Evolutionary conservation across 2,888 invertebrate genomes (phyloP).

Genomic region (Melinopterus prodromus): DNA sequence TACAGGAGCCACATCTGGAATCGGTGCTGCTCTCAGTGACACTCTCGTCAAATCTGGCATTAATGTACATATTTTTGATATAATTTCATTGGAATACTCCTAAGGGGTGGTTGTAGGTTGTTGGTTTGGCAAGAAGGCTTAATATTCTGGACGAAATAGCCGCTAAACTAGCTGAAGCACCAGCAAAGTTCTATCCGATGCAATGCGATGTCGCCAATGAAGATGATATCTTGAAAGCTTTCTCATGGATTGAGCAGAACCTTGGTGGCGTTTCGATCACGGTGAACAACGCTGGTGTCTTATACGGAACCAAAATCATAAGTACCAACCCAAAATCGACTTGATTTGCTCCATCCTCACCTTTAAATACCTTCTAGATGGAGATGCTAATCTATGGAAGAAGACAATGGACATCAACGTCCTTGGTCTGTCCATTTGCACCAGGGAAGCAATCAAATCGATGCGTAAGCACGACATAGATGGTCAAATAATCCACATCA

Average conservation of each 20-base stretch:
- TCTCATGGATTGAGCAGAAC: slow-evolving; percentile 43
- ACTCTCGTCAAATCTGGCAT: slow-evolving; percentile 35
- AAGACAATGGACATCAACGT: slow-evolving; percentile 45
- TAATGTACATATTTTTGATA: slow-evolving; percentile 29
- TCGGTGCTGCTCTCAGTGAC: slow-evolving; percentile 33
- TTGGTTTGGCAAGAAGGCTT: slow-evolving; percentile 37
- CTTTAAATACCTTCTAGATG: slow-evolving; percentile 36
- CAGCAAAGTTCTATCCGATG: slow-evolving; percentile 41
- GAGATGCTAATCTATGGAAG: slow-evolving; percentile 42
- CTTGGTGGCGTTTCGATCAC: slow-evolving; percentile 43
- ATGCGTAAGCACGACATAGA: slow-evolving; percentile 45
- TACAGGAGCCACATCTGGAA: slow-evolving; percentile 33
- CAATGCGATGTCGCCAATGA: slow-evolving; percentile 43
- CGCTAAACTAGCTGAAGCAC: slow-evolving; percentile 24
- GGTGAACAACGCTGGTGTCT: slow-evolving; percentile 45
- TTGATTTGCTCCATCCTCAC: background rate
- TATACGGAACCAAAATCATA: slow-evolving; percentile 36
- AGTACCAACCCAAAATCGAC: slow-evolving; percentile 20
- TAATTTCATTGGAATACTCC: background rate
- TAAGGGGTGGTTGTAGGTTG: slow-evolving; percentile 28
- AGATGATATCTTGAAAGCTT: slow-evolving; percentile 39
- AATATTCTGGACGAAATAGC: slow-evolving; percentile 36
- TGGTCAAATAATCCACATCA: slow-evolving; percentile 48
- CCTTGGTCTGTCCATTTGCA: slow-evolving; percentile 44
- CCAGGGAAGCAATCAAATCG: slow-evolving; percentile 46